Evolutionary conservation across 2,888 invertebrate genomes (phyloP).

Genomic region (Drosophila austrosaltans): DNA sequence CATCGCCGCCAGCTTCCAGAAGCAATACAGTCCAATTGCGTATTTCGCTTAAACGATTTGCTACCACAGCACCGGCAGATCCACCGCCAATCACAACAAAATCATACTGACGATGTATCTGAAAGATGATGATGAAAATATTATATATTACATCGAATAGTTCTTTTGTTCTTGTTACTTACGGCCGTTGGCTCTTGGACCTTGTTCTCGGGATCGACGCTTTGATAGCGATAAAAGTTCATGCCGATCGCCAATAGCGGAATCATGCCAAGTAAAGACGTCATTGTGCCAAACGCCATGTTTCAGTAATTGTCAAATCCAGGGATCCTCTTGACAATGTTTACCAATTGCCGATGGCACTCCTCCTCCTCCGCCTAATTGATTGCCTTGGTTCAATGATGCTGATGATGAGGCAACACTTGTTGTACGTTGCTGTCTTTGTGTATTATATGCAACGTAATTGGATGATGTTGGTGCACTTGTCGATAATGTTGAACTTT

Average conservation of each 20-base stretch:
- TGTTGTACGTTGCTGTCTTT: conserved; percentile 42
- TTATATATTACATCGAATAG: background rate
- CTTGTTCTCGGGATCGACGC: conserved; percentile 92
- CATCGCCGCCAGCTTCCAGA: conserved; percentile 94
- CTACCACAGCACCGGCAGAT: conserved; percentile 94
- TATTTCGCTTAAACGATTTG: conserved; percentile 91
- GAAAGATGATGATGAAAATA: conserved; percentile 52
- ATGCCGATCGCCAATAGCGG: conserved; percentile 92
- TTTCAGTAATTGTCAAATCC: conserved; percentile 86
- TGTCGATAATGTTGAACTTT: conserved; percentile 56
- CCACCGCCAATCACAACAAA: conserved; percentile 94
- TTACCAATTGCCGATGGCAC: conserved; percentile 9
- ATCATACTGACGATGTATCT: conserved; percentile 92
- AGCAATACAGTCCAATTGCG: conserved; percentile 92
- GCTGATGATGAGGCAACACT: conserved; percentile 2
- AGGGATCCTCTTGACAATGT: conserved; percentile 85
- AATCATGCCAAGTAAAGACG: conserved; percentile 89
- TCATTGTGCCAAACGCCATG: conserved; percentile 86
- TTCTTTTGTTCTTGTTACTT: conserved; percentile 80
- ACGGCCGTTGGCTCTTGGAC: conserved; percentile 89
- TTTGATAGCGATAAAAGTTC: conserved; percentile 91
- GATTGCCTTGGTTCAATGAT: background rate
- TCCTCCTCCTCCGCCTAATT: background rate
- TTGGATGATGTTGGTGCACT: conserved; percentile 72
- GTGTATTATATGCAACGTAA: conserved; percentile 50